Evolutionary conservation across 2,888 invertebrate genomes (phyloP).

Genomic region (Allygus modestus): DNA sequence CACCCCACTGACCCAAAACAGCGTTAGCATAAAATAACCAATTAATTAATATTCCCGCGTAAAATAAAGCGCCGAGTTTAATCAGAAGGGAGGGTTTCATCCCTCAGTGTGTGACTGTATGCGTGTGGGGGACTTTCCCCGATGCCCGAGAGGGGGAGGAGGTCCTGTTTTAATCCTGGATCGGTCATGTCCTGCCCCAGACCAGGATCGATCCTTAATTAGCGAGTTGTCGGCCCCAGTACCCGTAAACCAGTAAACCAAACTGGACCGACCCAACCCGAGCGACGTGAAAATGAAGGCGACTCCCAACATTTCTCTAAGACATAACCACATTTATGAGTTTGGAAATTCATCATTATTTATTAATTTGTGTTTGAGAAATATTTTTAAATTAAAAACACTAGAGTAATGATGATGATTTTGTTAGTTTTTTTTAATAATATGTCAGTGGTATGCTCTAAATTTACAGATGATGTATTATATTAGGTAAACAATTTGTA

Average conservation of each 20-base stretch:
- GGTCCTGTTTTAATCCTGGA: slow-evolving; percentile 9
- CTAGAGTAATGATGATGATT: too few relatives aligned
- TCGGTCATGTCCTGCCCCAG: slow-evolving; percentile 9
- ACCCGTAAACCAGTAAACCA: background rate
- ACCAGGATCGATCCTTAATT: slow-evolving; percentile 16
- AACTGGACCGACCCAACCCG: background rate
- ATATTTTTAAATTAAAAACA: too few relatives aligned
- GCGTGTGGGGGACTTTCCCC: background rate
- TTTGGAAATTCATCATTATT: too few relatives aligned
- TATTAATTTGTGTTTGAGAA: too few relatives aligned
- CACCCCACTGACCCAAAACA: slow-evolving; percentile 19
- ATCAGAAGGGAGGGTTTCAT: background rate
- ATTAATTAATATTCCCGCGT: slow-evolving; percentile 2
- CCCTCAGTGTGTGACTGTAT: background rate
- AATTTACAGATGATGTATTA: too few relatives aligned
- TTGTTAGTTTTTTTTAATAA: too few relatives aligned
- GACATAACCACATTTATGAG: too few relatives aligned
- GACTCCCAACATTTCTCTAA: too few relatives aligned
- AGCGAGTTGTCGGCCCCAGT: slow-evolving; percentile 8
- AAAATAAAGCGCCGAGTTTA: background rate
- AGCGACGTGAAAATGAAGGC: background rate
- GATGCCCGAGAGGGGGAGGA: background rate
- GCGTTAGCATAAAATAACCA: background rate
- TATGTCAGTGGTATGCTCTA: too few relatives aligned
- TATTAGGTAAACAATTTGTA: too few relatives aligned